phyloP scores from a whole-genome alignment of 2,113 vertebrate genomes.

The Potamarius usumacintae region DNA sequence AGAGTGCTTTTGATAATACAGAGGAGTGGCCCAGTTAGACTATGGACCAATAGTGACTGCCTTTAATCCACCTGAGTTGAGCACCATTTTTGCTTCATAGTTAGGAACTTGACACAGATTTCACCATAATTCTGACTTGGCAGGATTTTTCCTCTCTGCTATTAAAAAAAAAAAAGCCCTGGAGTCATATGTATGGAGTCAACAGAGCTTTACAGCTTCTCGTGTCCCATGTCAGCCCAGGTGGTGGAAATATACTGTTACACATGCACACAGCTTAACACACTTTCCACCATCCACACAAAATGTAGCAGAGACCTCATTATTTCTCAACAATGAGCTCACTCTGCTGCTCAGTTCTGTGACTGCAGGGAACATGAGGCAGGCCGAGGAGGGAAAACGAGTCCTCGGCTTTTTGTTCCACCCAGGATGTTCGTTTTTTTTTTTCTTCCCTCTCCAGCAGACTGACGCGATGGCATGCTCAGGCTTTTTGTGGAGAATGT shows the following conservation, averaged over 20 bases:
- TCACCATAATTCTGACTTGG: background rate
- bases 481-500: conserved; percentile 53
- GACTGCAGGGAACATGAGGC: conserved; percentile 36
- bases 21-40: conserved; percentile 32
- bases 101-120: background rate
- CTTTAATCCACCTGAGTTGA: conserved; percentile 33
- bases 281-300: conserved; percentile 37
- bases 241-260: conserved; percentile 37
- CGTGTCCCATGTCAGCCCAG: background rate
- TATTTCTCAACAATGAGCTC: conserved; percentile 72
- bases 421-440: conserved; percentile 34
- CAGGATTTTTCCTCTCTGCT: background rate
- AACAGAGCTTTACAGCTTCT: conserved; percentile 5
- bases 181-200: background rate
- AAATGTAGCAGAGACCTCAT: conserved; percentile 58
- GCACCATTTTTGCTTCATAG: background rate
- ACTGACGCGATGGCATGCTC: conserved; percentile 40
- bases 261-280: background rate
- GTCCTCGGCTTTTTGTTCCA: conserved; percentile 50
- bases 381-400: background rate
- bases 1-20: conserved; percentile 31
- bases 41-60: background rate
- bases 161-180: background rate
- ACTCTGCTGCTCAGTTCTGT: conserved; percentile 48
- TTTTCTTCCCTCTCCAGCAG: background rate